A percentile compares a stretch with the other conserved stretches of the same genome.
phyloP scores from a whole-genome alignment of 2,888 invertebrate species.

The Torymus tubicola region DNA sequence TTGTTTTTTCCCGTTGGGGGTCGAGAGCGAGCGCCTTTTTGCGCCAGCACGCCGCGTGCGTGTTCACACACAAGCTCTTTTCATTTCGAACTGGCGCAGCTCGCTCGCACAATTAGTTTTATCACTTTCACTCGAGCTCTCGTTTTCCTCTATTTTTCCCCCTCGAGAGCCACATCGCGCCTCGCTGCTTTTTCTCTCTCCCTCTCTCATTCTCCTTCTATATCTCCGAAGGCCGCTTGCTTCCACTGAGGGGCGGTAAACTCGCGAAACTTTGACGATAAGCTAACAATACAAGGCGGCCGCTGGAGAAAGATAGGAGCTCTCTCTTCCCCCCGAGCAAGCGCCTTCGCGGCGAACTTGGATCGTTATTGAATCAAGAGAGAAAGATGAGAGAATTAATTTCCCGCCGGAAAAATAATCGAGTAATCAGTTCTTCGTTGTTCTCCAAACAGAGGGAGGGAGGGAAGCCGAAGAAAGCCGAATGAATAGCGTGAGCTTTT shows the following conservation, averaged over 20 bases:
- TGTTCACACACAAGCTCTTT: constrained; percentile 1
- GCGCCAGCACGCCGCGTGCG: not conserved
- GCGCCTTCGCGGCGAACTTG: constrained; percentile 21
- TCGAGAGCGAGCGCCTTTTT: not conserved
- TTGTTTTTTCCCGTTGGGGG: no score
- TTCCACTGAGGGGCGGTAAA: not conserved
- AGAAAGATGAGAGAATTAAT: constrained; percentile 37
- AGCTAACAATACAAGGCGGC: constrained; percentile 40
- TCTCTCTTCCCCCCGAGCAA: no score
- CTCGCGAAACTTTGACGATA: constrained; percentile 42
- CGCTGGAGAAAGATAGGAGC: constrained; percentile 3
- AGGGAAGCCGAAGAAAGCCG: not conserved
- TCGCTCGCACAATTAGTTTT: constrained; percentile 36
- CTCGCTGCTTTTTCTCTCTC: not conserved
- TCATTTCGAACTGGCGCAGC: constrained; percentile 5
- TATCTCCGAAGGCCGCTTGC: not conserved
- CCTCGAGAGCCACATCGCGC: no score
- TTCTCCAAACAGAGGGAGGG: not conserved
- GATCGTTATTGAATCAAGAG: constrained; percentile 39
- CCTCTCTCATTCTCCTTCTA: not conserved
- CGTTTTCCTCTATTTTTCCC: constrained; percentile 15
- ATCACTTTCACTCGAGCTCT: constrained; percentile 33
- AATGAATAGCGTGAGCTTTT: constrained; percentile 3
- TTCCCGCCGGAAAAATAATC: constrained; percentile 39
- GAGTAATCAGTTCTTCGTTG: constrained; percentile 37